Percentiles rank a stretch among this genome's conserved stretches.
Evolutionary conservation across 1,140 invertebrate genomes (phyloP).

Genomic region (Drosophila bipectinata): DNA sequence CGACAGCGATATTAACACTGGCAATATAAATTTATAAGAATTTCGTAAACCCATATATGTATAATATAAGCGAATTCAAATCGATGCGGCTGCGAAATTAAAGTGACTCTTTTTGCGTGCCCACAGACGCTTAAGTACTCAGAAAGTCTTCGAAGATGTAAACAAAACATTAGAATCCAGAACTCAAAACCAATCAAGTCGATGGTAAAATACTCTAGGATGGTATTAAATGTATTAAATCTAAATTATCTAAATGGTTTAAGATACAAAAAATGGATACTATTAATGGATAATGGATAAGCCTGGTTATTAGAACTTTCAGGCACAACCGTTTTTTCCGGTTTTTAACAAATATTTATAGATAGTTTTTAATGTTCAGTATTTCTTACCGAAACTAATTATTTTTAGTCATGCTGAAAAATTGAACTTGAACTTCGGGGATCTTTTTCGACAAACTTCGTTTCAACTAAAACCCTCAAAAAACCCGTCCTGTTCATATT

Average conservation of each 20-base stretch:
- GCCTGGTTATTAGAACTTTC: neutral
- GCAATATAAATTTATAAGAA: conserved; percentile 29
- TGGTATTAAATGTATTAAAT: neutral
- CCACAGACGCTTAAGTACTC: conserved; percentile 25
- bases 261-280: too few species aligned
- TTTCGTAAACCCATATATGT: conserved; percentile 35
- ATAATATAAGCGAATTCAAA: conserved; percentile 44
- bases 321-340: neutral
- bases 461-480: neutral
- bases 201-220: conserved; percentile 16
- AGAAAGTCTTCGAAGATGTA: conserved; percentile 26
- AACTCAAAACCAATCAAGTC: neutral
- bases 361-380: neutral
- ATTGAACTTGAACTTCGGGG: neutral
- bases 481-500: neutral
- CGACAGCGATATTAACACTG: conserved; percentile 39
- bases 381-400: neutral
- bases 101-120: conserved; percentile 63
- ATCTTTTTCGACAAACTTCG: neutral
- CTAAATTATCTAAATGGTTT: too few species aligned
- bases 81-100: conserved; percentile 40
- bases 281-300: too few species aligned
- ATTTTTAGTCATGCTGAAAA: neutral
- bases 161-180: conserved; percentile 22
- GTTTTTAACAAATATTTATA: neutral